A percentile compares a stretch with the other conserved stretches of the same genome.
Evolutionary conservation across 64 coral and sea anemone genomes (phyloP).

Genomic region (Astreopora myriophthalma): DNA sequence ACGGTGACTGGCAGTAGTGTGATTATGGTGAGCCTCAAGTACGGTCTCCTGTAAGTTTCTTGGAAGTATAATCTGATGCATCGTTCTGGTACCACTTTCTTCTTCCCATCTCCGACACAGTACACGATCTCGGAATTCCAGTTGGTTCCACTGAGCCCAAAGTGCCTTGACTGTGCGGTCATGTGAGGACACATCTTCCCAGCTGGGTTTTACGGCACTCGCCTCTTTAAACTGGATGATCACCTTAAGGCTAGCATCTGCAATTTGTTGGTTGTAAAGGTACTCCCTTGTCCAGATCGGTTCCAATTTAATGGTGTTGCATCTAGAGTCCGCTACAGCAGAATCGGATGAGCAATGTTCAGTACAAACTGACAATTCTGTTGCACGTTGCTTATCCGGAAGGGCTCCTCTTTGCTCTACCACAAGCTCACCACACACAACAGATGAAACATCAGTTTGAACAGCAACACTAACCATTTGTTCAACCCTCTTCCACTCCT

Average conservation of each 20-base stretch:
- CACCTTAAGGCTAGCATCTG: too few species aligned
- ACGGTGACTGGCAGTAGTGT: constrained; percentile 53
- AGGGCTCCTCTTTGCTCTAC: background rate
- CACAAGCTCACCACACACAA: background rate
- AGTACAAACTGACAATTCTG: background rate
- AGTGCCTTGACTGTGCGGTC: too few species aligned
- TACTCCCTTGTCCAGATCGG: background rate
- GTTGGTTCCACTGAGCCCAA: too few species aligned
- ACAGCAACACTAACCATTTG: background rate
- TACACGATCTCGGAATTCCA: too few species aligned
- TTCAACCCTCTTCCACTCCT: background rate
- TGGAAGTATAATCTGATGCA: constrained; percentile 31
- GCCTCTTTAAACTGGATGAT: background rate
- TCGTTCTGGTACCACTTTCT: background rate
- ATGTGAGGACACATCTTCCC: too few species aligned
- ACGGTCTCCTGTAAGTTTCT: background rate
- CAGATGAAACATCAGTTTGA: background rate
- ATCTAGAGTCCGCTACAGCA: background rate
- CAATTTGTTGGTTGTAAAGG: too few species aligned
- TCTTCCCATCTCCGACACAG: constrained; percentile 25
- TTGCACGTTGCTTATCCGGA: background rate
- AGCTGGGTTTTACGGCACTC: background rate
- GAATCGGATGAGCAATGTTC: background rate
- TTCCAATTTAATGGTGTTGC: constrained; percentile 33
- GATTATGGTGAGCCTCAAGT: constrained; percentile 32